These are phyloP conservation scores for Eurytoma californica DNA, from an alignment of 2,888 invertebrate species.

Conservation along the genomic window DNA sequence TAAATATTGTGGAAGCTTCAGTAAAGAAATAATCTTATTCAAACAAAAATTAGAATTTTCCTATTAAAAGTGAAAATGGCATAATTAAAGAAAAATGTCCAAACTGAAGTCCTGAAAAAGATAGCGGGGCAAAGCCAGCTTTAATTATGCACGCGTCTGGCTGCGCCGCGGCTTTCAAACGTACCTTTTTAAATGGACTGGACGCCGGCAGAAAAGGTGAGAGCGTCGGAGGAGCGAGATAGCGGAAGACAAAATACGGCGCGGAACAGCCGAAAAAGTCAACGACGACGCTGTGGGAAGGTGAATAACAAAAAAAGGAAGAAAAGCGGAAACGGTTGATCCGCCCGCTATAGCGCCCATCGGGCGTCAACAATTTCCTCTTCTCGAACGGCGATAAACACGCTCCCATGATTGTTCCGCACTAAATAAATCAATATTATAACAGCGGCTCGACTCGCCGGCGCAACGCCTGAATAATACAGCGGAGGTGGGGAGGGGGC, in stretches of 20 bases:
- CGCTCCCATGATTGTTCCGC: slow-evolving; percentile 26
- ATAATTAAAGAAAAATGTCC: too few relatives aligned
- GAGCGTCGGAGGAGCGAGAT: not conserved
- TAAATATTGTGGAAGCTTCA: too few relatives aligned
- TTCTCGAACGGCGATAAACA: slow-evolving; percentile 21
- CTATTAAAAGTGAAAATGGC: too few relatives aligned
- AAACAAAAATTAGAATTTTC: too few relatives aligned
- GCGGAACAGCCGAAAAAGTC: too few relatives aligned
- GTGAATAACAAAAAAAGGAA: too few relatives aligned
- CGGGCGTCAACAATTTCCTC: not conserved
- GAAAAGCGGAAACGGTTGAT: too few relatives aligned
- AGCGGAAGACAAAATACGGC: too few relatives aligned
- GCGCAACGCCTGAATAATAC: slow-evolving; percentile 64
- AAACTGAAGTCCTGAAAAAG: too few relatives aligned
- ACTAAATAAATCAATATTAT: slow-evolving; percentile 66
- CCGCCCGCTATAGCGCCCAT: too few relatives aligned
- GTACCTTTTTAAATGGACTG: slow-evolving; percentile 34
- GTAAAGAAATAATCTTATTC: too few relatives aligned
- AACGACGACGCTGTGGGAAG: too few relatives aligned
- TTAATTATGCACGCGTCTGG: slow-evolving; percentile 26
- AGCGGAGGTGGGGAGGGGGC: slow-evolving; percentile 49
- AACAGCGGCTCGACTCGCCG: slow-evolving; percentile 22
- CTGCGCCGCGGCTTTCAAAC: slow-evolving; percentile 17
- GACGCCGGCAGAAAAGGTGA: slow-evolving; percentile 17
- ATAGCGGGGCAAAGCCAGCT: not conserved